These are phyloP conservation scores for Monoplex corrugatus DNA, from an alignment of 2,888 invertebrate species.

Conservation along the genomic window DNA sequence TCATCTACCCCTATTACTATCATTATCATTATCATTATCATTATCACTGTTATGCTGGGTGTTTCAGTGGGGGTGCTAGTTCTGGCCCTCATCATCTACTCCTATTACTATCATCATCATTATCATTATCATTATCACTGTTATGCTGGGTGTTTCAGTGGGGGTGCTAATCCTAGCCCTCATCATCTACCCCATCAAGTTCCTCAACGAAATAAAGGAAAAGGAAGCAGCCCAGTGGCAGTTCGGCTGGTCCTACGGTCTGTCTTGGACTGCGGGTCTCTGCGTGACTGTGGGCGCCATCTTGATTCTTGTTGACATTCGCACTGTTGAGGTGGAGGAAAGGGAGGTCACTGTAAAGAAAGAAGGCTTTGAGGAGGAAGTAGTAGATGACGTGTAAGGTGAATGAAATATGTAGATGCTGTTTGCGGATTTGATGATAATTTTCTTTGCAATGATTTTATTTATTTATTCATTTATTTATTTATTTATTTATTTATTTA, in stretches of 20 bases:
- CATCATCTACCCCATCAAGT: not conserved
- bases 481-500: too few relatives aligned
- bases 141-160: not conserved
- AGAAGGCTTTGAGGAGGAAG: constrained; percentile 1
- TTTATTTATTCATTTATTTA: too few relatives aligned
- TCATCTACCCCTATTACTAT: too few relatives aligned
- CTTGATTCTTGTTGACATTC: not conserved
- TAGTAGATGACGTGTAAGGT: too few relatives aligned
- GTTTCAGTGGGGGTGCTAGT: too few relatives aligned
- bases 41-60: too few relatives aligned
- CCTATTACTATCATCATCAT: not conserved
- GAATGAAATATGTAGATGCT: too few relatives aligned
- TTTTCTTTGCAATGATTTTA: too few relatives aligned
- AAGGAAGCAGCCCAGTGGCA: not conserved
- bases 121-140: not conserved
- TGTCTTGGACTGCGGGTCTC: not conserved
- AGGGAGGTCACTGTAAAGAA: not conserved
- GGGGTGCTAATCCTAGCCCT: not conserved
- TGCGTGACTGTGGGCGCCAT: not conserved
- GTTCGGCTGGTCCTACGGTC: constrained; percentile 19
- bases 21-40: too few relatives aligned
- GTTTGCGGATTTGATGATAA: too few relatives aligned
- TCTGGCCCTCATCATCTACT: too few relatives aligned
- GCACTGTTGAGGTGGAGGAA: constrained; percentile 5
- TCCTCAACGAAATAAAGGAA: not conserved